Evolutionary conservation across 2,797 vertebrate species (phyloP), one percentile per base, ranked within the genome.

Genomic region (Hoplostethus mediterraneus): DNA sequence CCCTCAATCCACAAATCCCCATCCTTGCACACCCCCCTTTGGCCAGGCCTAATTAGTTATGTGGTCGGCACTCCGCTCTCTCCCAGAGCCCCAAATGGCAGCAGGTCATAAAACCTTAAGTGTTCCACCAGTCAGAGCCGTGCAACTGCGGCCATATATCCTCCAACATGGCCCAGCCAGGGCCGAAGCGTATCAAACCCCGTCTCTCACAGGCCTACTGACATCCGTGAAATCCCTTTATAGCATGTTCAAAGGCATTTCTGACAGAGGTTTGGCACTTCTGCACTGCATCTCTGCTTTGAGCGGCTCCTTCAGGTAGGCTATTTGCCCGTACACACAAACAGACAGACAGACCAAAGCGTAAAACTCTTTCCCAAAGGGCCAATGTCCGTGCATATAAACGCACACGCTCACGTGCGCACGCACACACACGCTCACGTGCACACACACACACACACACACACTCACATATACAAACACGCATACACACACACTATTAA

Each of bases 61-160:
- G 92, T 90, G 92, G 87, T 90, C 87, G 79, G 84, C 83, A 79
- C 77, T 90, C 83, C 78, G 89, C 88, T 91, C 77, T 33, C 73
- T 91, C 86, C 88, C 88, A 84, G 83, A 90, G 85, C 88, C 87
- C 91, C 90, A 81, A 83, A 92, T 91, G 92, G 93, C 94, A 93
- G 92, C 93, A 92, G 92, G 92, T 95, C 95, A 94, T 93, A 93
- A 95, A 96, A 95, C 64, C 80, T 94, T 95, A 96, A 96, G 94
- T 92, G 87, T 95, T 97, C 94, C 95, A 95, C 91, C 95, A 96
- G 94, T 84, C 93, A 92, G 89, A 88, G 90, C 77, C 44, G 75
- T 71, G 90, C 95, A 95, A 95, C 90, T 79, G 78, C 58, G 60
- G 80, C 75, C 63, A 83, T 93, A 90, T 90, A 89, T 93, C 89